Evolutionary conservation across 2,113 vertebrate species (phyloP), one percentile per base, ranked within the genome.

Genomic region (Chloroceryle aenea): DNA sequence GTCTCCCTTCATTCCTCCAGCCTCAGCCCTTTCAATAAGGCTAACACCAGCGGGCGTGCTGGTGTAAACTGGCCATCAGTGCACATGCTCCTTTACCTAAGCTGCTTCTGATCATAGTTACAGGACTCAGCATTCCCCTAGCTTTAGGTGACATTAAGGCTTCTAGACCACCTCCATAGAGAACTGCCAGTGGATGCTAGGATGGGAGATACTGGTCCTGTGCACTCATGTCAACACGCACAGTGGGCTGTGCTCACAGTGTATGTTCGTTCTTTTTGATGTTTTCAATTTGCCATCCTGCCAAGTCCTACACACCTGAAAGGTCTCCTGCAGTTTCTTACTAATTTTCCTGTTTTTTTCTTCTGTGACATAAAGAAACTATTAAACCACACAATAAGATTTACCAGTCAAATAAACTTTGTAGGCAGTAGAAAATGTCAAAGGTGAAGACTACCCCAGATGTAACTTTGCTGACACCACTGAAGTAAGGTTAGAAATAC

Each of bases 41-140:
- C 47, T n/a, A 17, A 38, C 2, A 72, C 9, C 25, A 75, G 34
- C 0, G 2, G 7, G 7, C 5, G 2, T 34, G 42, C 19, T 25
- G 36, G 8, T 43, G 20, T 62, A 52, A 34, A 32, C 17, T 7
- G 30, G 40, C n/a, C 21, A 8, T 3, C 22, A 26, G 29, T 38
- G 17, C 50, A 4, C 0, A 0, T 32, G 17, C 42, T 68, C 1
- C 74, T 69, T 62, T 40, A 52, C 12, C 75, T 61, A 30, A 92
- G 34, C 48, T 50, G 19, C 32, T 78, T 36, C 69, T 55, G 42
- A 19, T 17, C 69, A 18, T 62, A 38, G 32, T 6, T 45, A 22
- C 20, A 47, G 34, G 25, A 40, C 10, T 3, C 45, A n/a, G 9
- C 6, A 4, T 30, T 56, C 26, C 75, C 59, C 29, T 45, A 50